Conservation (phyloP, 2,113 vertebrate species). For the Camelus bactrianus region DNA sequence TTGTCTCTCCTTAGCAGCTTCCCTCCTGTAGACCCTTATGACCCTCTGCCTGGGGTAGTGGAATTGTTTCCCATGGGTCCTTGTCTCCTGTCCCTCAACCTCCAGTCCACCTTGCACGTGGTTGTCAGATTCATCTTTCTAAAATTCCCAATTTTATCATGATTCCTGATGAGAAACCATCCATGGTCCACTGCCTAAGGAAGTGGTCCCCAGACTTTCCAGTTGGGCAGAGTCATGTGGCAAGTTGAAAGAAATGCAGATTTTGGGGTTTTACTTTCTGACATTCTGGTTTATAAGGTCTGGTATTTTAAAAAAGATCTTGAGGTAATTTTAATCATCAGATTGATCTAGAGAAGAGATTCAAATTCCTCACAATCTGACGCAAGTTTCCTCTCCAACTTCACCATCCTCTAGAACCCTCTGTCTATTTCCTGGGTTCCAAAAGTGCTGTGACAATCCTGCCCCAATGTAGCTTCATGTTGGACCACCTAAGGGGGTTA, state of each 20-base stretch:
- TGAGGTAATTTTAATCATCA: neutral
- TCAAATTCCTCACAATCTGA: neutral
- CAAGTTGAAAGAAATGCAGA: neutral
- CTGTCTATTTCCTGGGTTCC: neutral
- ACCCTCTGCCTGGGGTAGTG: neutral
- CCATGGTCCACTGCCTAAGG: neutral
- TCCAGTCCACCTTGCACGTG: neutral
- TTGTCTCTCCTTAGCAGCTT: neutral
- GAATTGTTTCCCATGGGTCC: neutral
- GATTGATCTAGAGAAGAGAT: neutral
- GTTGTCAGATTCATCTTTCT: slow-evolving; percentile 17
- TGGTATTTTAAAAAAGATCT: neutral
- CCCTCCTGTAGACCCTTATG: neutral
- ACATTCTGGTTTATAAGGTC: slow-evolving; percentile 11
- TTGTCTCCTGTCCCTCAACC: neutral
- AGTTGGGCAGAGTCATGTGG: neutral
- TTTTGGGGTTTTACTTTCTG: neutral
- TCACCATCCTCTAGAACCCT: neutral
- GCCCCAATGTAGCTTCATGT: neutral
- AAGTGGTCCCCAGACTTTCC: neutral
- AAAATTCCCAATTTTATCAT: slow-evolving; percentile 7
- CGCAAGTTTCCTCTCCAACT: neutral
- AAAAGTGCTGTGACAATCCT: neutral
- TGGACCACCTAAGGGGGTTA: neutral
- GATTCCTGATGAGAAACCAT: neutral